Evolutionary conservation across 2,888 invertebrate genomes (phyloP).

Genomic region (Aquatica leii): DNA sequence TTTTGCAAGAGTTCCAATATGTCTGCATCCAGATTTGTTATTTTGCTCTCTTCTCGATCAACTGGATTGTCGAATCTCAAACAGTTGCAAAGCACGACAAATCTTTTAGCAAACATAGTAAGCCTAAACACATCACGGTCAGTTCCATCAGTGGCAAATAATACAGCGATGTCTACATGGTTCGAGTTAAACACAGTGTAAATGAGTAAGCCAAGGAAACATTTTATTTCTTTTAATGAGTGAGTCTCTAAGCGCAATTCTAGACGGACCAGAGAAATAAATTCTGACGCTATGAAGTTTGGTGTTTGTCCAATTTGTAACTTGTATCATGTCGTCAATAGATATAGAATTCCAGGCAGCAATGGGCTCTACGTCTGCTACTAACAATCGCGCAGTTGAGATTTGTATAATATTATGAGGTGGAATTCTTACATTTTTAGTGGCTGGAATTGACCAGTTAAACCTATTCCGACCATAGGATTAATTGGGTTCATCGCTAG

Average conservation of each 20-base stretch:
- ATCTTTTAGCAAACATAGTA: constrained; percentile 37
- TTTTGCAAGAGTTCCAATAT: no score
- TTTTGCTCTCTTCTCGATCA: constrained; percentile 30
- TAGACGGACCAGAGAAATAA: background rate
- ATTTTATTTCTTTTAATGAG: background rate
- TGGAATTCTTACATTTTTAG: background rate
- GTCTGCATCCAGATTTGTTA: constrained; percentile 32
- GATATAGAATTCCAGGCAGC: background rate
- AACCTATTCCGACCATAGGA: no score
- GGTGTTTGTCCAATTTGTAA: no score
- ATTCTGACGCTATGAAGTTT: background rate
- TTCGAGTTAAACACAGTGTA: constrained; percentile 40
- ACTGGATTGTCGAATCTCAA: constrained; percentile 42
- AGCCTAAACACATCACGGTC: constrained; percentile 41
- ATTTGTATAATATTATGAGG: background rate
- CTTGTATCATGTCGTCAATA: background rate
- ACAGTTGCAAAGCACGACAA: constrained; percentile 36
- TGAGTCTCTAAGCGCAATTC: no score
- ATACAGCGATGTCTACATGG: constrained; percentile 33
- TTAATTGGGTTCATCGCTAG: background rate
- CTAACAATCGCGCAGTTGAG: background rate
- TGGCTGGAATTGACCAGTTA: no score
- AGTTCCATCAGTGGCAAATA: constrained; percentile 43
- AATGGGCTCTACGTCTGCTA: background rate
- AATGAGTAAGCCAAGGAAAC: no score